Conservation (phyloP, 2,888 invertebrate species). For the Ypsolopha scabrella region DNA sequence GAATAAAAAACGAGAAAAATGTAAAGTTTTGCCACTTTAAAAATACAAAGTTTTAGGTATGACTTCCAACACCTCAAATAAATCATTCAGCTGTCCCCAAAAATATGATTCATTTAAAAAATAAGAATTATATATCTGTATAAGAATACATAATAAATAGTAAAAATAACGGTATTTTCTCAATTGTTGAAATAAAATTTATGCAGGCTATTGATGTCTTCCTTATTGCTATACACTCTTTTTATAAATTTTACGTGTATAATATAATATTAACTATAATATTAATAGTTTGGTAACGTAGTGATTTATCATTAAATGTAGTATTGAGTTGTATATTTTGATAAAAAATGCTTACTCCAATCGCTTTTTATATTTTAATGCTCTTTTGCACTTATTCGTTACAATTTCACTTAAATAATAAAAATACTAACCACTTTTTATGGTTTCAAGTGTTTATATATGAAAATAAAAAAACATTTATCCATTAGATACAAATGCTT, state of each 20-base stretch:
- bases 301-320: neutral
- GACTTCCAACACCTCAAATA: no score
- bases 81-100: no score
- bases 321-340: neutral
- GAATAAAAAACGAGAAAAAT: no score
- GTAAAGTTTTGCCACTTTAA: no score
- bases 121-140: neutral
- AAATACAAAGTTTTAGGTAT: no score
- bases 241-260: conserved; percentile 51
- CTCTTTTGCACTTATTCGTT: no score
- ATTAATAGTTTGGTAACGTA: neutral
- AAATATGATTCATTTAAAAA: neutral
- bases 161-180: conserved; percentile 33
- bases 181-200: conserved; percentile 46
- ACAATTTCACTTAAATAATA: no score
- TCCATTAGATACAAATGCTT: no score
- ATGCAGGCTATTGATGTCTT: conserved; percentile 71
- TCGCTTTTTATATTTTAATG: neutral
- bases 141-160: neutral
- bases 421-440: no score
- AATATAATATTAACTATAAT: conserved; percentile 18
- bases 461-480: no score
- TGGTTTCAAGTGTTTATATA: no score
- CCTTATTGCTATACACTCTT: conserved; percentile 68
- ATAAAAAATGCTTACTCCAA: neutral